Percentiles rank a stretch among this genome's conserved stretches.
Conservation (phyloP, 2,797 vertebrate genomes). For the Syndactyla subalaris region DNA sequence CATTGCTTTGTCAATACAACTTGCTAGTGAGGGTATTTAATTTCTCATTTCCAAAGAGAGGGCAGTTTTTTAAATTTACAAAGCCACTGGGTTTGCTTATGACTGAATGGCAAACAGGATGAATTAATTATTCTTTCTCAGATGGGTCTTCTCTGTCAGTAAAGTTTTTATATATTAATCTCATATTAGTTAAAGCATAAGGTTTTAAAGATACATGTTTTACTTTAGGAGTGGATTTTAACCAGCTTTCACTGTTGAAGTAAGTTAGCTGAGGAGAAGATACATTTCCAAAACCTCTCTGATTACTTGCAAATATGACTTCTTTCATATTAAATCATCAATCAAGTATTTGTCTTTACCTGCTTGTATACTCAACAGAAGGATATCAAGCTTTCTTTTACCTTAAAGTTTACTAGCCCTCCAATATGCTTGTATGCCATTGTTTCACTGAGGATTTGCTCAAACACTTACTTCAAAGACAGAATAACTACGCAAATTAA, state of each 20-base stretch:
- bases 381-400: neutral
- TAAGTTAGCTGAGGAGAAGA: neutral
- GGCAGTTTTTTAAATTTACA: neutral
- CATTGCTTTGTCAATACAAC: neutral
- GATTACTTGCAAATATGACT: neutral
- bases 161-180: neutral
- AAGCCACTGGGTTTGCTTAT: neutral
- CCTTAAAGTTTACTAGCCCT: neutral
- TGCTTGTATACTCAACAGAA: neutral
- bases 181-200: neutral
- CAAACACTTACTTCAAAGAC: neutral
- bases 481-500: neutral
- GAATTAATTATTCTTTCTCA: neutral
- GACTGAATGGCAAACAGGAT: neutral
- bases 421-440: neutral
- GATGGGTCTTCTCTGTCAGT: neutral
- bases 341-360: neutral
- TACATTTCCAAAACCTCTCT: neutral
- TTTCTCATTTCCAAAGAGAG: neutral
- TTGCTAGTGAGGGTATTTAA: neutral
- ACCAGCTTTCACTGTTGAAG: neutral
- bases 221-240: neutral
- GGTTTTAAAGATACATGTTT: neutral
- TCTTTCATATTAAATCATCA: neutral
- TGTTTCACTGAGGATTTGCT: neutral